Base-by-base conservation (phyloP, 2,797 vertebrate genomes). In the Synaphobranchus kaupii region DNA sequence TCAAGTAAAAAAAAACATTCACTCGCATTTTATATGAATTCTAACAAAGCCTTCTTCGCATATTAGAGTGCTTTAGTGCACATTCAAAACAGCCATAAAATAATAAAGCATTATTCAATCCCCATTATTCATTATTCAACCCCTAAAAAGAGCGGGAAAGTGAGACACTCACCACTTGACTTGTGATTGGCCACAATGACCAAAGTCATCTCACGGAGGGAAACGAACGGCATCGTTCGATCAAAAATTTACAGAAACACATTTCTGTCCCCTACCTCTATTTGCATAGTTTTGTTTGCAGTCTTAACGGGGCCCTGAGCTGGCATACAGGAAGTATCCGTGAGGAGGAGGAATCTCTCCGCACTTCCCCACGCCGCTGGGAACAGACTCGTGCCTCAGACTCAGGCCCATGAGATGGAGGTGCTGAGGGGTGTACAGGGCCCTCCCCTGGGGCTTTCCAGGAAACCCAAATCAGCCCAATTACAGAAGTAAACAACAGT, bases 341-440 rank as follows among this genome's bases (percentile, higher is more conserved):
- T 89, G 89, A 86, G 92, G 94, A 93, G 92, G 93, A 94, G 93
- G 91, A 93, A 94, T 93, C 86, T 89, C 89, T 93, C 93, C 90
- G 88, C 90, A 90, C 92, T 94, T 50, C 91, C 87, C 92, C 90
- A 91, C 92, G 93, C 95, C 96, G 94, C 94, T 96, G 95, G 92
- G 92, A 90, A 91, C 93, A 93, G 91, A 91, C 89, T 90, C 93
- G 89, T 84, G 92, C 81, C 90, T 91, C 87, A 91, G 88, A 90
- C 90, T 88, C 89, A 87, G 89, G 91, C 93, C 39, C 92, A 92
- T 96, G 92, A 94, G 90, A 94, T 91, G 91, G 91, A 91, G 71
- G 92, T 91, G 86, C 86, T 89, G 73, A 86, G 94, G 52, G 84
- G 86, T 0, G 20, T 73, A 58, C 92, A 86, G 90, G 85, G 86